phyloP scores from a whole-genome alignment of 2,797 vertebrate species.

The Chromis chromis region DNA sequence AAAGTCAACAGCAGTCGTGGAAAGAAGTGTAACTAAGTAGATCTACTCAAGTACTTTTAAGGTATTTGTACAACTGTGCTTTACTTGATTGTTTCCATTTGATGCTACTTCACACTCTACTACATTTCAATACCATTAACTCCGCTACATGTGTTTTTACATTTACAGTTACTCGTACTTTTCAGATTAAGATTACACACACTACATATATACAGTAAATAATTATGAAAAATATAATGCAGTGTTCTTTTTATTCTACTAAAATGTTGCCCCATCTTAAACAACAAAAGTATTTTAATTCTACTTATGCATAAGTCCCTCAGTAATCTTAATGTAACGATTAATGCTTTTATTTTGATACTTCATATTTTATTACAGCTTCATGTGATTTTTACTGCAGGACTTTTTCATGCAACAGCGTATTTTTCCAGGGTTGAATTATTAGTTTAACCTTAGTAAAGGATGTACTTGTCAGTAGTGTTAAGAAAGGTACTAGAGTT shows the following conservation, averaged over 20 bases:
- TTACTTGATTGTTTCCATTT: not conserved
- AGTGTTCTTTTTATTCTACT: not conserved
- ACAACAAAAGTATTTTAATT: not conserved
- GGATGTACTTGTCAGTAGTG: not conserved
- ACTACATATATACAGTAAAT: not conserved
- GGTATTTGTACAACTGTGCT: too few species aligned
- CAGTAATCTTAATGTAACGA: not conserved
- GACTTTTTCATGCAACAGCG: not conserved
- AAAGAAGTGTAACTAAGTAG: not conserved
- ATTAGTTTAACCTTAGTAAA: too few species aligned
- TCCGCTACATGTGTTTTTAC: not conserved
- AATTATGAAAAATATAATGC: not conserved
- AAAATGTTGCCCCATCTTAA: not conserved
- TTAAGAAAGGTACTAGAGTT: not conserved
- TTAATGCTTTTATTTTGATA: not conserved
- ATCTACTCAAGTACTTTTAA: not conserved
- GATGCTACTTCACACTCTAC: not conserved
- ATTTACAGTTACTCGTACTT: not conserved
- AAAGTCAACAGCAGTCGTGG: not conserved
- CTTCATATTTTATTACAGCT: not conserved
- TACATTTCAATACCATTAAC: not conserved
- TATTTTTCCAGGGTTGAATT: too few species aligned
- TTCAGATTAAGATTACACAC: not conserved
- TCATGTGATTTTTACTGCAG: not conserved
- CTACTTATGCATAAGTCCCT: not conserved